These are phyloP conservation scores for Hypsopygia costalis DNA, from an alignment of 2,888 invertebrate genomes.

Conservation along the genomic window DNA sequence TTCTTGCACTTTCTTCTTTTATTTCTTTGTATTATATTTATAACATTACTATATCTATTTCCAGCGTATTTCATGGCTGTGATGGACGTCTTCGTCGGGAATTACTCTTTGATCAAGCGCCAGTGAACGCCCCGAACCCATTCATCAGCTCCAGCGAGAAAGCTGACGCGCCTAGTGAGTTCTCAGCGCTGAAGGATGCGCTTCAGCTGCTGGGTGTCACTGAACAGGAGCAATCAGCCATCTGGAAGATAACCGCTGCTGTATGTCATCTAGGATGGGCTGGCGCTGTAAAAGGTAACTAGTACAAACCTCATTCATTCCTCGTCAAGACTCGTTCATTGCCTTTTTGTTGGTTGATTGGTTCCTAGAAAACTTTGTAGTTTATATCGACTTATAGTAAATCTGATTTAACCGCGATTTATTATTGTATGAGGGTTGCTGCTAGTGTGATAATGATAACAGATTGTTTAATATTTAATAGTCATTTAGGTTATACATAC, in stretches of 20 bases:
- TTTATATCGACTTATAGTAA: no score
- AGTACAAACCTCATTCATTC: no score
- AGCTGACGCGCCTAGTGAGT: conserved; percentile 91
- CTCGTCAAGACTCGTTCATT: no score
- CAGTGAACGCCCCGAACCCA: conserved; percentile 80
- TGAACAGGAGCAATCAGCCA: conserved; percentile 88
- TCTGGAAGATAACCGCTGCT: conserved; percentile 95
- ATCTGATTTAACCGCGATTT: no score
- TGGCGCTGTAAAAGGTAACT: conserved; percentile 86
- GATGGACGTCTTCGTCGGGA: conserved; percentile 91
- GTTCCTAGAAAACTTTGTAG: no score
- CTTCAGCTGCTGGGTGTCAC: conserved; percentile 88
- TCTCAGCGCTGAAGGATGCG: conserved; percentile 88
- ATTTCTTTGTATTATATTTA: neutral
- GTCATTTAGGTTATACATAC: no score
- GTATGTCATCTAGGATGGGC: conserved; percentile 96
- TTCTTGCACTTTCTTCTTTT: no score
- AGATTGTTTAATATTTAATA: no score
- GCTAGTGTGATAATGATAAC: no score
- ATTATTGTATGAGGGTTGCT: no score
- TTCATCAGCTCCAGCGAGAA: conserved; percentile 90
- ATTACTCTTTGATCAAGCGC: conserved; percentile 87
- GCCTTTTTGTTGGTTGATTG: no score
- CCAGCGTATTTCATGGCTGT: conserved; percentile 89
- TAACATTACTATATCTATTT: conserved; percentile 29